These are phyloP conservation scores for Eclectus roratus DNA, from an alignment of 2,113 vertebrate genomes.

Conservation along the genomic window DNA sequence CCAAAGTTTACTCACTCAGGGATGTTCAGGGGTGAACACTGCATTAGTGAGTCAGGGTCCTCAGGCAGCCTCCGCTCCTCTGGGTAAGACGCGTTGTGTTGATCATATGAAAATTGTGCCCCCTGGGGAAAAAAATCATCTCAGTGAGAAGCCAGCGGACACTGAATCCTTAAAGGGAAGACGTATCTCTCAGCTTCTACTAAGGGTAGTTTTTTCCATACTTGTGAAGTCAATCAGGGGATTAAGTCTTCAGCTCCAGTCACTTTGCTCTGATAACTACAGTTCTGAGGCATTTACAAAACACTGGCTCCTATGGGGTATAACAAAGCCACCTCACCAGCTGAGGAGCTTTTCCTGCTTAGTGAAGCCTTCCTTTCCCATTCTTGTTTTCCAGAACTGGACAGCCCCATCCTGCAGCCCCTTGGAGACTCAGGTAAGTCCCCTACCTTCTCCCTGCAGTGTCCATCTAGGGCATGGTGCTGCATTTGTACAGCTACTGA, in stretches of 20 bases:
- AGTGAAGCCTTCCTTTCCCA: neutral
- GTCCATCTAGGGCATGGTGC: rapidly evolving
- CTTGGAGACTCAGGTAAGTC: neutral
- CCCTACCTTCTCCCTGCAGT: neutral
- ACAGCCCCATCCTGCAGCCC: neutral
- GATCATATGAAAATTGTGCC: neutral
- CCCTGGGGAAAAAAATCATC: neutral
- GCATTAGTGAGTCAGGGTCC: neutral
- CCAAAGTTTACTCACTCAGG: neutral
- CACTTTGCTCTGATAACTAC: neutral
- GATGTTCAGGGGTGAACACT: neutral
- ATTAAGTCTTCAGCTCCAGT: neutral
- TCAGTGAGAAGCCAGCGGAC: neutral
- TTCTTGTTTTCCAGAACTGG: neutral
- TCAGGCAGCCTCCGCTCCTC: neutral
- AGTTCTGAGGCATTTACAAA: neutral
- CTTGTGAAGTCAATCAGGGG: neutral
- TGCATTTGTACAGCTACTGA: neutral
- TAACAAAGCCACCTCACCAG: neutral
- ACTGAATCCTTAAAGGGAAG: neutral
- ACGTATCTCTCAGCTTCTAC: neutral
- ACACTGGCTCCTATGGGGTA: rapidly evolving
- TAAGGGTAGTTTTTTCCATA: neutral
- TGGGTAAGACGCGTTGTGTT: rapidly evolving
- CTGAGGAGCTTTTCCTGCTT: neutral